Conservation (phyloP, 2,797 vertebrate genomes). For the Buphagus erythrorhynchus region DNA sequence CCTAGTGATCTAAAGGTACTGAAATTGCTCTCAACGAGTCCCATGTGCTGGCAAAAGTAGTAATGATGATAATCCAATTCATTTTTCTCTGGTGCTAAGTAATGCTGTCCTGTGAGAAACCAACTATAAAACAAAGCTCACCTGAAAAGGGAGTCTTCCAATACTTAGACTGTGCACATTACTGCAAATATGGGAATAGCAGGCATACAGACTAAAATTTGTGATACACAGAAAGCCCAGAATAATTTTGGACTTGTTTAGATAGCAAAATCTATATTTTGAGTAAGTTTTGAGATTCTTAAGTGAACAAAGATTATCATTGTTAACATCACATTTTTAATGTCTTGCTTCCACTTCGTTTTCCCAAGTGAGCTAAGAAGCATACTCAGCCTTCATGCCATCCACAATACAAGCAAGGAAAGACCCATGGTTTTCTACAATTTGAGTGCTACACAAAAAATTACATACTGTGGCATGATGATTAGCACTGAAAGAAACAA, state of each 20-base stretch:
- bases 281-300: neutral
- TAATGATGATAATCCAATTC: neutral
- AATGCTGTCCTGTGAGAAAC: constrained; percentile 5
- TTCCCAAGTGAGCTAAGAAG: constrained; percentile 34
- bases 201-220: neutral
- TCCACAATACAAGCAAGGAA: neutral
- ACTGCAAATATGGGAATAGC: neutral
- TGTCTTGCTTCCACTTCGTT: constrained; percentile 24
- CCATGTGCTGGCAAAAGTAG: neutral
- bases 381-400: neutral
- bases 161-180: neutral
- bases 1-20: constrained; percentile 73
- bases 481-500: neutral
- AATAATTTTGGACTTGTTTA: neutral
- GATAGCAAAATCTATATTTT: neutral
- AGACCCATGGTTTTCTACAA: neutral
- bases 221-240: neutral
- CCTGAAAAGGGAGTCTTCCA: neutral
- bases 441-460: neutral
- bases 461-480: neutral
- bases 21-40: constrained; percentile 39
- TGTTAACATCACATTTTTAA: constrained; percentile 42
- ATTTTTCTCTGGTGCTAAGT: neutral
- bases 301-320: neutral
- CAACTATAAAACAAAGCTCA: constrained; percentile 7